A percentile compares a stretch with the other conserved stretches of the same genome.
Conservation (phyloP, 2,113 vertebrate genomes). For the mouse (Mus musculus) region GRCm39 chr7:83990501-83991000, state of each 20-base stretch:
- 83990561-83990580: neutral
- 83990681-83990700: neutral
- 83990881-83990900: neutral
- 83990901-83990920: neutral
- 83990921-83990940: neutral
- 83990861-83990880: neutral
- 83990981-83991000: neutral
- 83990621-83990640: neutral
- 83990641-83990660: accelerated
- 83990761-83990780: too few species aligned
- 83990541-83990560: neutral
- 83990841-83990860: neutral
- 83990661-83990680: neutral
- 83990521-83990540: neutral
- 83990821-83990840: too few species aligned
- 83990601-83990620: accelerated
- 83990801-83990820: neutral
- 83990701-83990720: neutral
- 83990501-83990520: neutral
- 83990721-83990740: neutral
- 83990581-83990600: neutral
- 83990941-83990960: neutral
- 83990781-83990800: neutral
- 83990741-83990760: neutral
- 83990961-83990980: neutral